Evolutionary conservation across 2,888 invertebrate genomes (phyloP), one percentile per base, ranked within the genome.

Genomic region (Neelides folsomi): DNA sequence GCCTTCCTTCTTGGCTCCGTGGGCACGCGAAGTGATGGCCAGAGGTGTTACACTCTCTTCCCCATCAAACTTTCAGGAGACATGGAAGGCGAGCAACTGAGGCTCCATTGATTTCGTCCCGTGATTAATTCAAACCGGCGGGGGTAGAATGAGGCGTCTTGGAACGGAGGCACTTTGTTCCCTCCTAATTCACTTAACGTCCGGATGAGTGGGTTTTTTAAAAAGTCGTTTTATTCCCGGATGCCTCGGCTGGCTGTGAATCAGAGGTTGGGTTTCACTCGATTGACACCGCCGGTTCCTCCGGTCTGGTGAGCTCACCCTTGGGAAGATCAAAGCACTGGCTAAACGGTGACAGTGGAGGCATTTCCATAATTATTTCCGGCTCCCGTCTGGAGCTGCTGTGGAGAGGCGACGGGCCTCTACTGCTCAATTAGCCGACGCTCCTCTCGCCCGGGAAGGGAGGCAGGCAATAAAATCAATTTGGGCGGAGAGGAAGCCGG

Each of bases 11-110:
- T 39, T 36, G 16, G 38, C 43, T 49, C 38, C 19, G 45, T 48
- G 50, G 52, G 49, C 56, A 55, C 56, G 56, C 59, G 52, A 55
- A 56, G 56, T 55, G 59, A 53, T 53, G 52, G 52, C 40, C 51
- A 44, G 54, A 57, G 57, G 58, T 59, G 58, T 57, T 52, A 52
- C 41, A 53, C 53, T 54, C 54, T 47, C 51, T 42, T 49, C 49
- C 44, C 51, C 46, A 57, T 60, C 49, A 55, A 57, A 57, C 51
- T 57, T 59, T 57, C 49, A 59, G 53, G 42, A 51, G 46, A 51
- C 51, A 50, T 49, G 48, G 43, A 50, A 54, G 46, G 54, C 51
- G 20, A 57, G 50, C 57, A 60, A 60, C 58, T 58, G 60, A 38
- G 56, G 35, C 51, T 49, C 42, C 20, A 27, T 16, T 44, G 44